Base-by-base conservation (phyloP, 2,888 invertebrate genomes). In the Andrena marginata region DNA sequence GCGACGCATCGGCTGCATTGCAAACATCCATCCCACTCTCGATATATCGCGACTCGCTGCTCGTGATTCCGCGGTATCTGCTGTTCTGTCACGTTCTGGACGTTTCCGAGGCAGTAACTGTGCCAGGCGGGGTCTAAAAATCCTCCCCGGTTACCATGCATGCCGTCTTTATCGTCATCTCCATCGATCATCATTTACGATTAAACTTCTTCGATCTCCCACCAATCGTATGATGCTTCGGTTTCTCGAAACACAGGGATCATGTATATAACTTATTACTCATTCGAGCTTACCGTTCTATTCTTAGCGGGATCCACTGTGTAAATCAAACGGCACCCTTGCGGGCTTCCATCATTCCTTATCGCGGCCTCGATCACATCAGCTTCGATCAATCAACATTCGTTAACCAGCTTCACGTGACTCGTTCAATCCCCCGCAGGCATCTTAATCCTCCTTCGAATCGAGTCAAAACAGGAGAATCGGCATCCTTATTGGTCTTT, bases 1-100 rank as follows among this genome's bases (percentile, higher is more conserved):
- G 70, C 62, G 49, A 4, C 26, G 26, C 31, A 54, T 62, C 78
- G 68, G 62, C 33, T 65, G 26, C 60, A 72, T 29, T 20, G 56
- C 62, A 31, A 35, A 13, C 56, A 68, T 80, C 49, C 73, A 80
- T 56, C 10, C 2, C 42, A 5, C 16, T 26, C 13, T 33, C 56
- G 56, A 20, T 10, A 10, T 26, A 62, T 20, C 33, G 20, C 33
- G 10, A 29, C 8, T 16, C 60, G 20, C 33, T 33, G 13, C 56
- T 20, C 0, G 20, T 33, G 49, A 51, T 33, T 33, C 20, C 33
- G 26, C 29, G 13, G 20, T 13, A 42, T 26, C 59, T n/a, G 26
- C 23, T 5, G 59, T 8, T 42, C 29, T 26, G n/a, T 10, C 26
- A 69, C 35, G 62, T 20, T 35, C 33, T 20, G 59, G 16, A 26